These are phyloP conservation scores for Anableps anableps DNA, from an alignment of 2,797 vertebrate species.

Conservation along the genomic window DNA sequence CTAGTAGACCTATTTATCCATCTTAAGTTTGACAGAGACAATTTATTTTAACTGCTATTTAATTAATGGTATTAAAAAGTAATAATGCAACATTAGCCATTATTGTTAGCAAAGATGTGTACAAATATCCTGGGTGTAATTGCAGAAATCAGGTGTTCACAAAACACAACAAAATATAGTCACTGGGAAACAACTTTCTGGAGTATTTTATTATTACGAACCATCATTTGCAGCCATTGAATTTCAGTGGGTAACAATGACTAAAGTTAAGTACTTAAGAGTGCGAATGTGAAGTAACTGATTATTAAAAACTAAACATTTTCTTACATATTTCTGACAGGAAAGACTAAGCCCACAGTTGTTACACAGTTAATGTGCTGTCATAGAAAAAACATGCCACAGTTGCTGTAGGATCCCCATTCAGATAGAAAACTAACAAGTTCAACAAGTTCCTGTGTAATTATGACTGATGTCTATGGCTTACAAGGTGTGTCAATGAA, in stretches of 20 bases:
- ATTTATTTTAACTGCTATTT: too few species aligned
- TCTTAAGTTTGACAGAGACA: too few species aligned
- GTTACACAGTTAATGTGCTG: not conserved
- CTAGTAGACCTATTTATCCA: too few species aligned
- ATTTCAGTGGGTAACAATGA: not conserved
- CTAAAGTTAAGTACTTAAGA: not conserved
- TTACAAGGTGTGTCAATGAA: not conserved
- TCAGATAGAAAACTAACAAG: not conserved
- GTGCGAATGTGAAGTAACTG: not conserved
- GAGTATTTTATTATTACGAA: not conserved
- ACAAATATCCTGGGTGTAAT: not conserved
- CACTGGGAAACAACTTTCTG: not conserved
- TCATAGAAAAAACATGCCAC: not conserved
- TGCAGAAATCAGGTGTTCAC: not conserved
- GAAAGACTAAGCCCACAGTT: not conserved
- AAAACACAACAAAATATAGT: not conserved
- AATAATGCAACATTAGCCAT: not conserved
- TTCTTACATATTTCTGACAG: not conserved
- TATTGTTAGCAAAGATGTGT: not conserved
- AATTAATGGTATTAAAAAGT: not conserved
- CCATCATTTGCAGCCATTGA: not conserved
- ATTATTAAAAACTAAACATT: not conserved
- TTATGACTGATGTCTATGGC: not conserved
- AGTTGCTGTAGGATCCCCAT: not conserved
- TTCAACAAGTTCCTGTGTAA: not conserved